phyloP scores from a whole-genome alignment of 2,113 vertebrate species.

The Hiodon alosoides region DNA sequence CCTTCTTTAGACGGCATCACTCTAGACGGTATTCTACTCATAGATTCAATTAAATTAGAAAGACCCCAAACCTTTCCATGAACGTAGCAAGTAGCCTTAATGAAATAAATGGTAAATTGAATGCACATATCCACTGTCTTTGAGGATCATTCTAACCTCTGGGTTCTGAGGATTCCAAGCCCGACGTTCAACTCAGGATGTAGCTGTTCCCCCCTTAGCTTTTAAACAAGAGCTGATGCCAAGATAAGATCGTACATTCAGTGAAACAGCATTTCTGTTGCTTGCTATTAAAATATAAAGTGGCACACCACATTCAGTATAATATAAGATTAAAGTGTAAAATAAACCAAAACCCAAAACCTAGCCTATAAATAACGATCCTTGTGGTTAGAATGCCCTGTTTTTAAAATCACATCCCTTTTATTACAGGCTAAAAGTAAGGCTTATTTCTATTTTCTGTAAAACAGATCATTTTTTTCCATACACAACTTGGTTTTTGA shows the following conservation, averaged over 20 bases:
- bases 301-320: not conserved
- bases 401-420: no score
- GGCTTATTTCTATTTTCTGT: no score
- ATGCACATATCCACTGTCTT: not conserved
- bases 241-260: not conserved
- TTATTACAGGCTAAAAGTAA: no score
- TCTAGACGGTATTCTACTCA: slow-evolving; percentile 44
- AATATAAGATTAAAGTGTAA: not conserved
- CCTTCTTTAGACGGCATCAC: slow-evolving; percentile 55
- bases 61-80: slow-evolving; percentile 2
- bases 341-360: no score
- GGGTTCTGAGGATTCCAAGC: not conserved
- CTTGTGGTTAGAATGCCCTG: no score
- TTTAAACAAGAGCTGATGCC: not conserved
- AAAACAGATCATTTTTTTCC: no score
- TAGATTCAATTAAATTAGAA: slow-evolving; percentile 35
- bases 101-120: slow-evolving; percentile 11
- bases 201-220: not conserved
- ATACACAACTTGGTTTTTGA: not conserved
- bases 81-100: not conserved
- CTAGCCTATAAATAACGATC: no score
- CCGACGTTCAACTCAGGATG: not conserved
- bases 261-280: not conserved
- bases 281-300: not conserved
- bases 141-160: not conserved